Conservation (phyloP, 2,888 invertebrate species). For the Tetranychus truncatus region DNA sequence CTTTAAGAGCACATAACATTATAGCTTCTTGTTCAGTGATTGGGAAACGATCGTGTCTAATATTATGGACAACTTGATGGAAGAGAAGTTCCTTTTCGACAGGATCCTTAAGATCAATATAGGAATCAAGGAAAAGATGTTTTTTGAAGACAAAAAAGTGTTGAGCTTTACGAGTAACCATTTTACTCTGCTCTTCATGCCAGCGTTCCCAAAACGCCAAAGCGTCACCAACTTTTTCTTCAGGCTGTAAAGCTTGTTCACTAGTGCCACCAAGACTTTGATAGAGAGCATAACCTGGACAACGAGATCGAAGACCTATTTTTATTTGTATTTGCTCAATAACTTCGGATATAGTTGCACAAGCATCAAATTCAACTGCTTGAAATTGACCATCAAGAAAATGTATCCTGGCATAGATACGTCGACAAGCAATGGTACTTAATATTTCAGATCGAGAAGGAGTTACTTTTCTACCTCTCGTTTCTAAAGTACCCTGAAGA, state of each 20-base stretch:
- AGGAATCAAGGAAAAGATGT: slow-evolving; percentile 60
- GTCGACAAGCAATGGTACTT: slow-evolving; percentile 65
- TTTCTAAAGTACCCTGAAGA: slow-evolving; percentile 39
- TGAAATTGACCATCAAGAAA: slow-evolving; percentile 87
- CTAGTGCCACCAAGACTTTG: slow-evolving; percentile 56
- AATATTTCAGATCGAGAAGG: slow-evolving; percentile 79
- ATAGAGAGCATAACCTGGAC: slow-evolving; percentile 77
- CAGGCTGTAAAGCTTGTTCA: slow-evolving; percentile 57
- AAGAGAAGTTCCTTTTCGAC: slow-evolving; percentile 84
- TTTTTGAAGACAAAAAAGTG: slow-evolving; percentile 47
- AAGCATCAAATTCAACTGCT: slow-evolving; percentile 82
- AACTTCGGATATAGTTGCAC: slow-evolving; percentile 63
- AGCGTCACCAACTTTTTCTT: slow-evolving; percentile 79
- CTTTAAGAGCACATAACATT: slow-evolving; percentile 79
- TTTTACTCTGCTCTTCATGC: slow-evolving; percentile 26
- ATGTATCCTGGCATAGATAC: slow-evolving; percentile 72
- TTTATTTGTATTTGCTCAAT: slow-evolving; percentile 45
- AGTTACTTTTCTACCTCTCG: slow-evolving; percentile 62
- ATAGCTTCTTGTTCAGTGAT: slow-evolving; percentile 85
- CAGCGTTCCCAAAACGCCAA: slow-evolving; percentile 80
- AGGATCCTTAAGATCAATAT: slow-evolving; percentile 53
- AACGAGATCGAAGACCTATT: slow-evolving; percentile 60
- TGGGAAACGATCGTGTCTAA: slow-evolving; percentile 74
- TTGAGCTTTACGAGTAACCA: slow-evolving; percentile 23
- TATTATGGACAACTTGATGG: slow-evolving; percentile 75